These are phyloP conservation scores for Acropora yongei DNA, from an alignment of 64 coral and sea anemone species.

Conservation along the genomic window DNA sequence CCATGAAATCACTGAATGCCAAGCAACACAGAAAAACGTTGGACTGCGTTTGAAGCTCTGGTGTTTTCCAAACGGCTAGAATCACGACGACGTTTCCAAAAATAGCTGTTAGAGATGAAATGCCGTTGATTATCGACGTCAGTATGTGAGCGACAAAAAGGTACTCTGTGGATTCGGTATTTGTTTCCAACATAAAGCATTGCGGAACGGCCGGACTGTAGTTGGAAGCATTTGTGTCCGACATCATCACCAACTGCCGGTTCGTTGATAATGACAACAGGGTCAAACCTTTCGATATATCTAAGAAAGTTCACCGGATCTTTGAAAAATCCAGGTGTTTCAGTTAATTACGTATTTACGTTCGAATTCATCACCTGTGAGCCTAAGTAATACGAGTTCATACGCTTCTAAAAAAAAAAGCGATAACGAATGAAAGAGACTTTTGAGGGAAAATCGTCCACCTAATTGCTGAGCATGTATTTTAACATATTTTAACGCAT, in stretches of 20 bases:
- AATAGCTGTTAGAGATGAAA: constrained; percentile 48
- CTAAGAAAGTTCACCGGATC: not conserved
- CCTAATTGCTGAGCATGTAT: no score
- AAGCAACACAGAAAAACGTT: constrained; percentile 67
- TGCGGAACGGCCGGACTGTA: not conserved
- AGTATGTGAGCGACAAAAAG: constrained; percentile 27
- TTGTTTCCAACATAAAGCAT: constrained; percentile 11
- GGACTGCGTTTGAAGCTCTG: constrained; percentile 38
- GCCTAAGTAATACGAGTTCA: not conserved
- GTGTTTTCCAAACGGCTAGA: constrained; percentile 56
- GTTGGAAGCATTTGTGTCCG: not conserved
- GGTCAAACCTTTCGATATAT: no score
- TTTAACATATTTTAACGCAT: no score
- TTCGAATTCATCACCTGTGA: not conserved
- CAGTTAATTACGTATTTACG: not conserved
- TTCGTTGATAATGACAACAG: no score
- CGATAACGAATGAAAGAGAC: not conserved
- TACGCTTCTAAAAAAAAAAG: not conserved
- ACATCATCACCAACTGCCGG: not conserved
- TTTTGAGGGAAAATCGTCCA: no score
- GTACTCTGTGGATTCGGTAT: not conserved
- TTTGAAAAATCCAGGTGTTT: not conserved
- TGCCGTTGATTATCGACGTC: constrained; percentile 38
- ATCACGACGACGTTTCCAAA: constrained; percentile 60
- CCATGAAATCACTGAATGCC: constrained; percentile 57